These are phyloP conservation scores for Aphelenchoides besseyi DNA, from an alignment of 1,140 invertebrate species.

Conservation along the genomic window DNA sequence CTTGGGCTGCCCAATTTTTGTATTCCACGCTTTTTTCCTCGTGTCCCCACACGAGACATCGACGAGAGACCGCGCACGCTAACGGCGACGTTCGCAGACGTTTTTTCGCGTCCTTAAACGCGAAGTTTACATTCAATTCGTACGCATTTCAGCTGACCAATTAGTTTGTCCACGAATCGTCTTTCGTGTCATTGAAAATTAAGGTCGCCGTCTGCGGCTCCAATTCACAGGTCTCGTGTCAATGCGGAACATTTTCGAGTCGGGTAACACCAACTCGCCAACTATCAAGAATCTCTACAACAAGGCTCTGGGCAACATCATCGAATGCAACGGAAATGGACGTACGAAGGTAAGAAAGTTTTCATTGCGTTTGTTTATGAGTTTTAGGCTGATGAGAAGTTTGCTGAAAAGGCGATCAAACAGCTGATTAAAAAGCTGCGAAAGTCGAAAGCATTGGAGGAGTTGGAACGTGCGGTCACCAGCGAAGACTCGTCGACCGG, in stretches of 20 bases:
- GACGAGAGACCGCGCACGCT: too few species aligned
- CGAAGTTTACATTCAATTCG: background rate
- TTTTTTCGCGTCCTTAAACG: background rate
- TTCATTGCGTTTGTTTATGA: too few species aligned
- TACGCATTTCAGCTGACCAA: background rate
- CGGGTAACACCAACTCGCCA: background rate
- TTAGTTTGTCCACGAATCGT: background rate
- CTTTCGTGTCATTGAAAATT: background rate
- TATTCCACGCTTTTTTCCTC: too few species aligned
- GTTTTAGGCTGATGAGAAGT: conserved; percentile 64
- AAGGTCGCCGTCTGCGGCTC: too few species aligned
- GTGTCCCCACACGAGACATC: too few species aligned
- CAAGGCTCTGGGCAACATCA: background rate
- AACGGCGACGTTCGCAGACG: background rate
- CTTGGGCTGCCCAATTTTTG: too few species aligned
- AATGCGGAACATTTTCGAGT: conserved; percentile 9
- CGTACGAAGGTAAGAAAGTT: background rate
- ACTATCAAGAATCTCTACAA: conserved; percentile 16
- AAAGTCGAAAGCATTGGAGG: conserved; percentile 67
- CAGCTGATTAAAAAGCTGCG: conserved; percentile 94
- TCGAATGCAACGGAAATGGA: conserved; percentile 1
- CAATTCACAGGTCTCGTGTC: background rate
- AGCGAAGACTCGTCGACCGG: conserved; percentile 30
- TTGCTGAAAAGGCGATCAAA: conserved; percentile 96
- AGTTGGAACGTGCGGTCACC: conserved; percentile 36